Percentiles rank a stretch among this genome's conserved stretches.
These are phyloP conservation scores for Pteronotus mesoamericanus DNA, from an alignment of 2,797 vertebrate genomes.

Conservation along the genomic window DNA sequence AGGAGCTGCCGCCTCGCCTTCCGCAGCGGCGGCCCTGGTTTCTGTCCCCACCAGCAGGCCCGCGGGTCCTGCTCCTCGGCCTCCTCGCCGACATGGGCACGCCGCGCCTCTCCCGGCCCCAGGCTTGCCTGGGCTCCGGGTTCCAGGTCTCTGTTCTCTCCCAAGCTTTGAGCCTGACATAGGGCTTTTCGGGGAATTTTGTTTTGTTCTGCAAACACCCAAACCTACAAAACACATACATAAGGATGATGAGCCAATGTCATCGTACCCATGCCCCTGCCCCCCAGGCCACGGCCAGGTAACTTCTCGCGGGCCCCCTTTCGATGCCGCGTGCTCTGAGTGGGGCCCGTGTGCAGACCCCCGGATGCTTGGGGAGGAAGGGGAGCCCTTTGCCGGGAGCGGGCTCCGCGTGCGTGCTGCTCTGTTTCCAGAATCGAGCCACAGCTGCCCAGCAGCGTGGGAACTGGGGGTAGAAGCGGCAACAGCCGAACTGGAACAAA, in stretches of 20 bases:
- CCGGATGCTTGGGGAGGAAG: fast-evolving
- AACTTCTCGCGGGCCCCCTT: no score
- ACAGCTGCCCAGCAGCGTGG: background rate
- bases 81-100: background rate
- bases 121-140: background rate
- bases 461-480: background rate
- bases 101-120: background rate
- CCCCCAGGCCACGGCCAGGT: no score
- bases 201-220: background rate
- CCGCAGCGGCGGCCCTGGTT: fast-evolving
- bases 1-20: background rate
- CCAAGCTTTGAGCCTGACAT: background rate
- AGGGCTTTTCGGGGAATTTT: background rate
- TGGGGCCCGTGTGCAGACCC: no score
- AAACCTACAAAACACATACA: no score
- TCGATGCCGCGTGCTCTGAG: fast-evolving
- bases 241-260: no score
- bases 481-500: background rate
- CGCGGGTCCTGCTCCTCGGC: background rate
- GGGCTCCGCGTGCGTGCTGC: fast-evolving
- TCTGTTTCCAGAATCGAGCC: background rate
- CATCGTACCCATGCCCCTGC: no score
- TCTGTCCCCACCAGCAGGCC: no score
- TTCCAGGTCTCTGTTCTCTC: background rate
- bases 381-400: no score